Evolutionary conservation across 2,797 vertebrate genomes (phyloP).

Genomic region (Sparus aurata): DNA sequence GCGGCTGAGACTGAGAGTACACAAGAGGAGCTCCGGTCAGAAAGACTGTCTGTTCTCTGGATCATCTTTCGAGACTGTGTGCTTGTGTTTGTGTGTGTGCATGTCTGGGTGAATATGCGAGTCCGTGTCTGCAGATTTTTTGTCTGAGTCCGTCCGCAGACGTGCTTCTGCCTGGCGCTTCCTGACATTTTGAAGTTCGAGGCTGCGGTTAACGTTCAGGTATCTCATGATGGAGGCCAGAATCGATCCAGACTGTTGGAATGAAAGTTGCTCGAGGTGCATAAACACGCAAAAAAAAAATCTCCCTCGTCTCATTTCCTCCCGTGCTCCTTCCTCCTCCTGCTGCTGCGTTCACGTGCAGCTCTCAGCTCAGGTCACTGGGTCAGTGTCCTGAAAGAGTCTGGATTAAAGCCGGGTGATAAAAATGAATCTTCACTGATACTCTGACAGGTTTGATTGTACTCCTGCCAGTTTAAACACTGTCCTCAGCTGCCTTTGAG

Average conservation of each 20-base stretch:
- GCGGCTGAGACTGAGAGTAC: conserved; percentile 37
- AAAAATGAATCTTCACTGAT: conserved; percentile 26
- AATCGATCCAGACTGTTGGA: conserved; percentile 14
- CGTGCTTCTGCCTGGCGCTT: not conserved
- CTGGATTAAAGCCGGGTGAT: conserved; percentile 30
- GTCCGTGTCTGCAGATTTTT: conserved; percentile 18
- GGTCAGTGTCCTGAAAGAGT: conserved; percentile 52
- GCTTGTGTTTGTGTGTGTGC: conserved; percentile 30
- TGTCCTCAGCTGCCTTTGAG: conserved; percentile 14
- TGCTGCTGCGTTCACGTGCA: conserved; percentile 45
- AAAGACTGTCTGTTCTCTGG: conserved; percentile 51
- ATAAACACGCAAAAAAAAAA: conserved; percentile 26
- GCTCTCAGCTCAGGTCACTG: conserved; percentile 45
- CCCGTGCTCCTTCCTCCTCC: conserved; percentile 21
- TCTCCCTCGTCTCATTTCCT: conserved; percentile 13
- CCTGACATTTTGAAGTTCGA: conserved; percentile 11
- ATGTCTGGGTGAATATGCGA: conserved; percentile 3
- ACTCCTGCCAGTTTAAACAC: conserved; percentile 5
- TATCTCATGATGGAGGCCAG: conserved; percentile 7
- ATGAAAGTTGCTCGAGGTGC: conserved; percentile 10
- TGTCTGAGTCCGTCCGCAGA: not conserved
- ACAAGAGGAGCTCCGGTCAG: conserved; percentile 50
- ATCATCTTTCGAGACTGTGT: conserved; percentile 53
- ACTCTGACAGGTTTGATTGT: not conserved
- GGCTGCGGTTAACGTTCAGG: not conserved